Evolutionary conservation across 2,113 vertebrate species (phyloP).

Genomic region (Natator depressus): DNA sequence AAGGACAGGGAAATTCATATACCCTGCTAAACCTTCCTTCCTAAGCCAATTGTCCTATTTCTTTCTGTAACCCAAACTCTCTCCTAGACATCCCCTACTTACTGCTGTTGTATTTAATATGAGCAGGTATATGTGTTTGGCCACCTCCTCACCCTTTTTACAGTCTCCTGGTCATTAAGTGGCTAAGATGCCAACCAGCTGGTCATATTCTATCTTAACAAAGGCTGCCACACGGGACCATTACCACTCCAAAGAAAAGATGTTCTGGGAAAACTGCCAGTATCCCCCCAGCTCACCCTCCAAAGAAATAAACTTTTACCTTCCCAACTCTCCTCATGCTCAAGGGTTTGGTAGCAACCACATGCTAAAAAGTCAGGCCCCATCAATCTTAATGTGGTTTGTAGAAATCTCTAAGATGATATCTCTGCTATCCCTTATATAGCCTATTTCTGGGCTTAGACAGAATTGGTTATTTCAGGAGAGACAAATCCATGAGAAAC

Average conservation of each 20-base stretch:
- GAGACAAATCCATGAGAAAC: not conserved
- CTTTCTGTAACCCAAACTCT: not conserved
- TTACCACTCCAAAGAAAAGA: not conserved
- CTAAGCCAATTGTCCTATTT: not conserved
- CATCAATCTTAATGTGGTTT: not conserved
- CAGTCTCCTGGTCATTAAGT: not conserved
- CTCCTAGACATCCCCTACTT: not conserved
- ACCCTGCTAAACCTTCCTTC: not conserved
- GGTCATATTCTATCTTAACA: not conserved
- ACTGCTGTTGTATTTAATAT: not conserved
- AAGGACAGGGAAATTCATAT: not conserved
- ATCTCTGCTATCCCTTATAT: not conserved
- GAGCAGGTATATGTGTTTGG: rapidly evolving
- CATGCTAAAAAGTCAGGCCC: not conserved
- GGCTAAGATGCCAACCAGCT: not conserved
- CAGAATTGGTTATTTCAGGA: not conserved
- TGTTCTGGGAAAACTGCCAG: not conserved
- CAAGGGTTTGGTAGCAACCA: not conserved
- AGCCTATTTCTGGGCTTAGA: not conserved
- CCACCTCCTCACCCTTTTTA: not conserved
- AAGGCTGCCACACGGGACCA: not conserved
- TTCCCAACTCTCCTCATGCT: not conserved
- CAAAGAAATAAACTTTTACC: not conserved
- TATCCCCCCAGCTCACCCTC: not conserved
- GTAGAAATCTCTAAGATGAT: not conserved